Conservation (phyloP, 1,140 invertebrate species). For the Aphis craccivora region DNA sequence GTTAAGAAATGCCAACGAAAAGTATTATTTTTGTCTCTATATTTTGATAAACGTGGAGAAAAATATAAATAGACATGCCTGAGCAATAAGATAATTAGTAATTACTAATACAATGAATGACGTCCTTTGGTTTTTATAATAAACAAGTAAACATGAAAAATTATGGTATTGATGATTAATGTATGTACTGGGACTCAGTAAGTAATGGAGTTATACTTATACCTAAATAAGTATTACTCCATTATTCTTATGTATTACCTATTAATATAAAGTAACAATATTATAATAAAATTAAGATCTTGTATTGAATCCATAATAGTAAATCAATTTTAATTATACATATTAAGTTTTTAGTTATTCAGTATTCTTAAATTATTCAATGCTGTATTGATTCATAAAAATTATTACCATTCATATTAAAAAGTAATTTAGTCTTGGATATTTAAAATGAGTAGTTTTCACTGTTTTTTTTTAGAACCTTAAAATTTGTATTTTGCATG, state of each 20-base stretch:
- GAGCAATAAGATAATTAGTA: neutral
- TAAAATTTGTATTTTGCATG: neutral
- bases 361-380: neutral
- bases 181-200: no score
- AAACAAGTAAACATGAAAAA: no score
- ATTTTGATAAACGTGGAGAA: neutral
- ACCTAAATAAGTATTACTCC: no score
- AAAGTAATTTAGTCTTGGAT: neutral
- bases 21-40: neutral
- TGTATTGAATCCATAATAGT: neutral
- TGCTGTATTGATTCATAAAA: neutral
- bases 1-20: constrained; percentile 25
- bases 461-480: neutral
- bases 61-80: neutral
- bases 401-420: neutral
- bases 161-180: no score
- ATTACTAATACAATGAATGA: neutral
- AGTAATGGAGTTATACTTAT: no score
- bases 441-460: neutral
- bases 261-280: no score
- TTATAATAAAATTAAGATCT: neutral
- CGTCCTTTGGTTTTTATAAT: no score
- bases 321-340: neutral
- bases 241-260: no score
- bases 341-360: neutral